phyloP scores from a whole-genome alignment of 2,797 vertebrate genomes.

The Tolypeutes matacus region DNA sequence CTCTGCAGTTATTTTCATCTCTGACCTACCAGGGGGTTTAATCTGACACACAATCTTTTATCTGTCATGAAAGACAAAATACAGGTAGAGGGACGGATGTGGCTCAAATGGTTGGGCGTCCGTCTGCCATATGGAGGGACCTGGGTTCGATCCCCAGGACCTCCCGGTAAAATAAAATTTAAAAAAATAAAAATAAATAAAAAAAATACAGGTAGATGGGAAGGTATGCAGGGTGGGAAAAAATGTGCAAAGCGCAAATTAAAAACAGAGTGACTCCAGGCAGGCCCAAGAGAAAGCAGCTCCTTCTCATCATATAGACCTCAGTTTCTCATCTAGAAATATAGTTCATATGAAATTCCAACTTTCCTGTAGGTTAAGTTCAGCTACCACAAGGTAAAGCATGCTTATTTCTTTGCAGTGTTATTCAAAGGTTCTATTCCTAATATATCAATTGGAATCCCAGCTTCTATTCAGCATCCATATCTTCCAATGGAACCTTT shows the following conservation, averaged over 20 bases:
- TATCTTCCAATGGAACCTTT: background rate
- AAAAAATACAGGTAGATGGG: background rate
- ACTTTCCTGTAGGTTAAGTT: background rate
- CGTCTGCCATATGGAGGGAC: no score
- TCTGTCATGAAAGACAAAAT: background rate
- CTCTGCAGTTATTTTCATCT: background rate
- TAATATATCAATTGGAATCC: background rate
- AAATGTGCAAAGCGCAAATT: background rate
- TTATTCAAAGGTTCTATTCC: background rate
- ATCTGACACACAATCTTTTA: slow-evolving; percentile 44
- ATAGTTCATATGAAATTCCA: background rate
- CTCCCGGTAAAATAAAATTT: no score
- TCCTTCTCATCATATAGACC: background rate
- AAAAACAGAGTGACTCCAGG: slow-evolving; percentile 1
- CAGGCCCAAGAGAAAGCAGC: background rate
- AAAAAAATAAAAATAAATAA: no score
- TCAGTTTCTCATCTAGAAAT: background rate
- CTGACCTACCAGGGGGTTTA: background rate
- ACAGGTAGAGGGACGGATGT: no score
- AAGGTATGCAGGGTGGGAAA: background rate
- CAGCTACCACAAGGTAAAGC: background rate
- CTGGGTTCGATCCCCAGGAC: no score
- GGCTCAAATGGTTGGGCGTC: no score
- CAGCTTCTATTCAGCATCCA: background rate
- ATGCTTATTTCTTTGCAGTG: background rate